Percentiles rank a stretch among this genome's conserved stretches.
Evolutionary conservation across 2,797 vertebrate species (phyloP).

Genomic region (Thripadectes ignobilis): DNA sequence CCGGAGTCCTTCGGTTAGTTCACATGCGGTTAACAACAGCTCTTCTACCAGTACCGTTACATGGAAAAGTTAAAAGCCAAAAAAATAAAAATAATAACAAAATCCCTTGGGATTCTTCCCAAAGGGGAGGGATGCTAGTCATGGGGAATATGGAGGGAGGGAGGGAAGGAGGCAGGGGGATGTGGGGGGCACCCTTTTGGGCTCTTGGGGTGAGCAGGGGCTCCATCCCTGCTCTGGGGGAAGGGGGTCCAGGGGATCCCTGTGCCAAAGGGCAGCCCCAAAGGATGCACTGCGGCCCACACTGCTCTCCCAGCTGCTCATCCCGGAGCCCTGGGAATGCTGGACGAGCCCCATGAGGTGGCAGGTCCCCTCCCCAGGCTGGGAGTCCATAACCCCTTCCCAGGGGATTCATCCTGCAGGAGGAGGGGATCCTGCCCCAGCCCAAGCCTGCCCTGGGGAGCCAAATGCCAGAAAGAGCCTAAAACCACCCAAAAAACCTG

Average conservation of each 20-base stretch:
- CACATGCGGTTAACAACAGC: slow-evolving; percentile 64
- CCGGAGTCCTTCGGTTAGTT: slow-evolving; percentile 41
- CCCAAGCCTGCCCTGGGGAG: not conserved
- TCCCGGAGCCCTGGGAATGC: not conserved
- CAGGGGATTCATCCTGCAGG: not conserved
- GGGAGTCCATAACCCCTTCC: not conserved
- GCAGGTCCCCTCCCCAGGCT: not conserved
- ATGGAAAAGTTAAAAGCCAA: slow-evolving; percentile 37
- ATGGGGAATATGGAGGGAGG: not conserved
- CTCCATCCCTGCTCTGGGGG: not conserved
- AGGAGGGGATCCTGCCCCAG: not conserved
- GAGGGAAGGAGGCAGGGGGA: no score
- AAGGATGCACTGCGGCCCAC: rapidly evolving
- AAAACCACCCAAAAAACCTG: not conserved
- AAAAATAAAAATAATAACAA: not conserved
- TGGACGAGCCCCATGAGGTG: rapidly evolving
- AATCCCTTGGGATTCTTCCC: not conserved
- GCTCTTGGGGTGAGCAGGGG: not conserved
- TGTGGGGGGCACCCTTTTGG: not conserved
- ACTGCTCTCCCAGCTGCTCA: not conserved
- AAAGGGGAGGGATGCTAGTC: not conserved
- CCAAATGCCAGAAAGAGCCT: not conserved
- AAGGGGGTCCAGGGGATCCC: not conserved
- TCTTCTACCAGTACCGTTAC: slow-evolving; percentile 27
- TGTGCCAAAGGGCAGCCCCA: not conserved